Conservation (phyloP, 2,113 vertebrate genomes). For the Hemichromis elongatus region DNA sequence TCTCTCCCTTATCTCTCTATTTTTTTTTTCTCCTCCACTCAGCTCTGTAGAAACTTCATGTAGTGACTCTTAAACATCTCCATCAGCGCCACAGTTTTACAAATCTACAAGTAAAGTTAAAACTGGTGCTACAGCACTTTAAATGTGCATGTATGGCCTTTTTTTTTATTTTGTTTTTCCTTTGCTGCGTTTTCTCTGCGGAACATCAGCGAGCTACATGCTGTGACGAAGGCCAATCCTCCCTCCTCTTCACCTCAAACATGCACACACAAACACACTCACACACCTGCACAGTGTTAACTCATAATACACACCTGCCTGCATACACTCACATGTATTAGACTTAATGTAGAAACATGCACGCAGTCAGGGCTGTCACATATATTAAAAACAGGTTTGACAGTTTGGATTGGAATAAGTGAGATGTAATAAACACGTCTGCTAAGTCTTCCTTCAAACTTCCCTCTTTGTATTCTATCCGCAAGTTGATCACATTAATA, state of each 20-base stretch:
- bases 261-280: neutral
- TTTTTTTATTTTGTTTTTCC: neutral
- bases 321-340: neutral
- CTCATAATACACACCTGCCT: slow-evolving; percentile 3
- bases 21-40: slow-evolving; percentile 34
- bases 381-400: neutral
- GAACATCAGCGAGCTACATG: slow-evolving; percentile 6
- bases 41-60: slow-evolving; percentile 47
- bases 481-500: slow-evolving; percentile 24
- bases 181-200: slow-evolving; percentile 23
- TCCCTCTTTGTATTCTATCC: slow-evolving; percentile 18
- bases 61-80: slow-evolving; percentile 59
- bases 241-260: neutral
- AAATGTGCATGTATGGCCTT: slow-evolving; percentile 46
- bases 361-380: neutral
- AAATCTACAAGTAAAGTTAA: neutral
- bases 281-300: slow-evolving; percentile 4
- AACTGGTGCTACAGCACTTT: slow-evolving; percentile 2
- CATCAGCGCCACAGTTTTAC: slow-evolving; percentile 18
- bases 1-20: neutral
- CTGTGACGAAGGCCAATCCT: slow-evolving; percentile 27
- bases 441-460: slow-evolving; percentile 34
- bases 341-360: neutral
- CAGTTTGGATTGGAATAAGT: neutral
- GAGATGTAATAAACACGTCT: slow-evolving; percentile 7